phyloP scores from a whole-genome alignment of 1,140 invertebrate genomes.

The Leptopilina clavipes region DNA sequence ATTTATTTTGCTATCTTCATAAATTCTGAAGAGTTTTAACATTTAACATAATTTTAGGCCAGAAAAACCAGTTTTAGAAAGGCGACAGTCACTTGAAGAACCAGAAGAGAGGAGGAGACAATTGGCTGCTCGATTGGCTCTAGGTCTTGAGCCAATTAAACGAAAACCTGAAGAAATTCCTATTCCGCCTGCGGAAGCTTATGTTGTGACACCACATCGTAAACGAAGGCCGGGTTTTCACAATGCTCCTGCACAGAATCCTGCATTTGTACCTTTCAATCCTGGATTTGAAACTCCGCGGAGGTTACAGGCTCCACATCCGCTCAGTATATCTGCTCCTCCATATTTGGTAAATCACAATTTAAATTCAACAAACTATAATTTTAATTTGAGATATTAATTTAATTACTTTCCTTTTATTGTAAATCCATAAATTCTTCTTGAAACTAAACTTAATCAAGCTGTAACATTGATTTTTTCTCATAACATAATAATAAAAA shows the following conservation, averaged over 20 bases:
- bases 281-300: constrained; percentile 73
- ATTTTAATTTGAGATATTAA: too few species aligned
- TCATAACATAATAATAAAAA: too few species aligned
- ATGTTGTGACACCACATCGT: constrained; percentile 88
- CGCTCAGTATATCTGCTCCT: constrained; percentile 81
- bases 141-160: constrained; percentile 70
- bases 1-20: too few species aligned
- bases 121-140: constrained; percentile 65
- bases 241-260: constrained; percentile 88
- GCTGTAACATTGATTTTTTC: too few species aligned
- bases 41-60: constrained; percentile 38
- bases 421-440: too few species aligned
- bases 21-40: not conserved
- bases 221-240: constrained; percentile 89
- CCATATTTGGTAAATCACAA: constrained; percentile 77
- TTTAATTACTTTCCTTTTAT: too few species aligned
- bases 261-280: constrained; percentile 86
- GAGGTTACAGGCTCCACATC: constrained; percentile 77
- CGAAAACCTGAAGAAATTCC: constrained; percentile 72
- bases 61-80: constrained; percentile 65
- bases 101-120: constrained; percentile 72
- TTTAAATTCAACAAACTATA: not conserved
- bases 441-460: too few species aligned
- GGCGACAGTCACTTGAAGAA: constrained; percentile 73
- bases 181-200: constrained; percentile 75